phyloP scores from a whole-genome alignment of 2,888 invertebrate species.

The Ernsta delagoae region DNA sequence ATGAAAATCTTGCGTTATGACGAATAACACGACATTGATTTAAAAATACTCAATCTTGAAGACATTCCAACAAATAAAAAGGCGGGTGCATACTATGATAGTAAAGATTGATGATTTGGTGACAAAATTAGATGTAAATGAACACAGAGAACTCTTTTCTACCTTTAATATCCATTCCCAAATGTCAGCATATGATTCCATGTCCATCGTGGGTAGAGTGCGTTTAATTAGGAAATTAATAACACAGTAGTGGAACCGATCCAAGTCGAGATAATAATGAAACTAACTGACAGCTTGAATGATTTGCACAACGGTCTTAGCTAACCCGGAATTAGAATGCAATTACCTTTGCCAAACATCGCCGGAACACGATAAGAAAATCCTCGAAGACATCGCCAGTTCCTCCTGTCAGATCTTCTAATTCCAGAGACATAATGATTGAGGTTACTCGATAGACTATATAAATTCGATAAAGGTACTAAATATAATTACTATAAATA shows the following conservation, averaged over 20 bases:
- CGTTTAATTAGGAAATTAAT: slow-evolving; percentile 11
- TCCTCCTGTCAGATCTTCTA: slow-evolving; percentile 85
- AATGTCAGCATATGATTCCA: slow-evolving; percentile 62
- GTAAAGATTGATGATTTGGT: slow-evolving; percentile 4
- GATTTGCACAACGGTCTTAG: too few species aligned
- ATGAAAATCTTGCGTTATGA: not conserved
- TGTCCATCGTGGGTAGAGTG: slow-evolving; percentile 53
- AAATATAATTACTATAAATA: slow-evolving; percentile 53
- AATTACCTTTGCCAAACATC: slow-evolving; percentile 89
- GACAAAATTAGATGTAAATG: slow-evolving; percentile 8
- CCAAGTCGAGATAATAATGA: slow-evolving; percentile 23
- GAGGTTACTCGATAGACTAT: slow-evolving; percentile 47
- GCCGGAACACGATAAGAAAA: slow-evolving; percentile 88
- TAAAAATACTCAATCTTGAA: slow-evolving; percentile 35
- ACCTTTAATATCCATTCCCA: slow-evolving; percentile 69
- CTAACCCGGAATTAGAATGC: slow-evolving; percentile 66
- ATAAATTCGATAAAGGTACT: slow-evolving; percentile 50
- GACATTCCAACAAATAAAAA: slow-evolving; percentile 35
- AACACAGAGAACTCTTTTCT: slow-evolving; percentile 38
- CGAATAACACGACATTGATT: not conserved
- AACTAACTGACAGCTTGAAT: too few species aligned
- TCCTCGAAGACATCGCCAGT: slow-evolving; percentile 91
- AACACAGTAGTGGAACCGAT: slow-evolving; percentile 43
- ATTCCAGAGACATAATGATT: slow-evolving; percentile 86
- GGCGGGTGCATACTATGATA: not conserved